Conservation (phyloP, 1,140 invertebrate species). For the Drosophila lowei region DNA sequence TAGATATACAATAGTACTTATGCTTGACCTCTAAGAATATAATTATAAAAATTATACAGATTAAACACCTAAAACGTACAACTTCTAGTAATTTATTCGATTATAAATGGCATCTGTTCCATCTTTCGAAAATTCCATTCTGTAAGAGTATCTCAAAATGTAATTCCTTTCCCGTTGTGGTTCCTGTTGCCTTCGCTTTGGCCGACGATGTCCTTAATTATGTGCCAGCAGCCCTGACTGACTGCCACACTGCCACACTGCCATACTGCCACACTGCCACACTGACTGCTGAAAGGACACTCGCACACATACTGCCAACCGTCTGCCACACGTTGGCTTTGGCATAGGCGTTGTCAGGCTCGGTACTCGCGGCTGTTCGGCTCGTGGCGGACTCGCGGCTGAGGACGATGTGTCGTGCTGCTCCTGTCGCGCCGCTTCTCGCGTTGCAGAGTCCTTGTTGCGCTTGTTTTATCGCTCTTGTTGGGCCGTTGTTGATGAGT, state of each 20-base stretch:
- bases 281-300: constrained; percentile 69
- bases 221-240: constrained; percentile 76
- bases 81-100: no score
- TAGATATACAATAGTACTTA: no score
- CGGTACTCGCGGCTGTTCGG: constrained; percentile 55
- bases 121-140: constrained; percentile 3
- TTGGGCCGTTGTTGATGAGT: constrained; percentile 75
- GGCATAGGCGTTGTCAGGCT: constrained; percentile 57
- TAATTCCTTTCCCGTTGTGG: constrained; percentile 27
- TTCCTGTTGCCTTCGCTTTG: constrained; percentile 44
- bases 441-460: constrained; percentile 75
- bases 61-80: no score
- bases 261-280: constrained; percentile 66
- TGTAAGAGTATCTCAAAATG: constrained; percentile 31
- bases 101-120: no score
- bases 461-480: constrained; percentile 78
- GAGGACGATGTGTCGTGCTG: constrained; percentile 72
- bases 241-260: constrained; percentile 68
- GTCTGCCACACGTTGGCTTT: constrained; percentile 12
- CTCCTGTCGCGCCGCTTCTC: constrained; percentile 41
- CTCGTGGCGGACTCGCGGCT: constrained; percentile 27
- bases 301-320: constrained; percentile 24
- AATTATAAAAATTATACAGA: no score
- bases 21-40: no score
- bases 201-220: constrained; percentile 74